These are phyloP conservation scores for Pomacea maculata DNA, from an alignment of 1,140 invertebrate species.

Conservation along the genomic window DNA sequence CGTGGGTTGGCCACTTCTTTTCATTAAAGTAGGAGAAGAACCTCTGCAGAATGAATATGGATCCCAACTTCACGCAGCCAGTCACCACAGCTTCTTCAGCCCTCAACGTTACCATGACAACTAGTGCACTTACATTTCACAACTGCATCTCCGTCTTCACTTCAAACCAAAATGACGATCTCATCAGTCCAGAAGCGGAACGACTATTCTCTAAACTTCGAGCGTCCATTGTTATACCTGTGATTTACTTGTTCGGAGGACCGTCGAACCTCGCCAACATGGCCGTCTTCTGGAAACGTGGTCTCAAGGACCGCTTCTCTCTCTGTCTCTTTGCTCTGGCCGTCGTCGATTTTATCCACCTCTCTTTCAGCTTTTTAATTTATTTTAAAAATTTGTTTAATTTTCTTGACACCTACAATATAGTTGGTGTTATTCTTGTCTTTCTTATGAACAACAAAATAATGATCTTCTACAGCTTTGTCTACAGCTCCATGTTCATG, in stretches of 20 bases:
- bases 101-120: too few relatives aligned
- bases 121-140: too few relatives aligned
- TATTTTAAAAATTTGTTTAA: background rate
- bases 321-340: slow-evolving; percentile 11
- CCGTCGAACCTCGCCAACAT: slow-evolving; percentile 5
- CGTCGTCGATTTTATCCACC: background rate
- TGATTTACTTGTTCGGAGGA: background rate
- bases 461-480: background rate
- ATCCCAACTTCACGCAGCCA: too few relatives aligned
- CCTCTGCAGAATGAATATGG: too few relatives aligned
- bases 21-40: too few relatives aligned
- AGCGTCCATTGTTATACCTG: background rate
- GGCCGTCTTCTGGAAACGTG: slow-evolving; percentile 1
- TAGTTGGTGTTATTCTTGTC: background rate
- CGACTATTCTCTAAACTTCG: too few relatives aligned
- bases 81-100: too few relatives aligned
- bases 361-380: background rate
- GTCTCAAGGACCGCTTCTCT: slow-evolving; percentile 3
- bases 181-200: too few relatives aligned
- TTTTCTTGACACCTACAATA: too few relatives aligned
- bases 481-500: background rate
- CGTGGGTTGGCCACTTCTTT: too few relatives aligned
- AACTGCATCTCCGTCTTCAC: too few relatives aligned
- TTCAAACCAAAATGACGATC: too few relatives aligned
- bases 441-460: background rate